A percentile compares a stretch with the other conserved stretches of the same genome.
Evolutionary conservation across 2,113 vertebrate genomes (phyloP).

Genomic region (Myotis davidii): DNA sequence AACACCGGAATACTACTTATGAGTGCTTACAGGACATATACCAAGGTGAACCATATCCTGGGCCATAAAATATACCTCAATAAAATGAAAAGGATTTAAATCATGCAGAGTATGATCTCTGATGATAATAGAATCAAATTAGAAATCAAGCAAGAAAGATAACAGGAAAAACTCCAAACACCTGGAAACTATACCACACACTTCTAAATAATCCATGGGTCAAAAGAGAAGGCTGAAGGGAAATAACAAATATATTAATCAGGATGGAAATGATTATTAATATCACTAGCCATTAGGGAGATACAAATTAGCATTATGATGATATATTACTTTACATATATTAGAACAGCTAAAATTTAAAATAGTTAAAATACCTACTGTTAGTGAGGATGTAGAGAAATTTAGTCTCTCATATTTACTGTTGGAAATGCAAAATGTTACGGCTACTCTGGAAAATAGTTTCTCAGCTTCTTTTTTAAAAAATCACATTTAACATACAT

Average conservation of each 20-base stretch:
- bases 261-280: not conserved
- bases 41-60: not conserved
- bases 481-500: not conserved
- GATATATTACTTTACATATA: not conserved
- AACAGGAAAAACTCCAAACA: not conserved
- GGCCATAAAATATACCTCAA: not conserved
- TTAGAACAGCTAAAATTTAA: not conserved
- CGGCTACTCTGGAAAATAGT: not conserved
- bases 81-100: not conserved
- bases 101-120: not conserved
- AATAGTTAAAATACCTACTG: not conserved
- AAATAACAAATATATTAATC: not conserved
- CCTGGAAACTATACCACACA: not conserved
- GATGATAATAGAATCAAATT: not conserved
- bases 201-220: not conserved
- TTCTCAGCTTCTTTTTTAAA: not conserved
- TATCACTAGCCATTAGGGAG: not conserved
- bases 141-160: not conserved
- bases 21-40: not conserved
- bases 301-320: not conserved
- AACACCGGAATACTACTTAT: not conserved
- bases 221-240: not conserved
- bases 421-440: not conserved
- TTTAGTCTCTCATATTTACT: not conserved
- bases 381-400: not conserved